These are phyloP conservation scores for Morbakka virulenta DNA, from an alignment of 30 jellyfish, hydroid and myxozoan species.

Conservation along the genomic window DNA sequence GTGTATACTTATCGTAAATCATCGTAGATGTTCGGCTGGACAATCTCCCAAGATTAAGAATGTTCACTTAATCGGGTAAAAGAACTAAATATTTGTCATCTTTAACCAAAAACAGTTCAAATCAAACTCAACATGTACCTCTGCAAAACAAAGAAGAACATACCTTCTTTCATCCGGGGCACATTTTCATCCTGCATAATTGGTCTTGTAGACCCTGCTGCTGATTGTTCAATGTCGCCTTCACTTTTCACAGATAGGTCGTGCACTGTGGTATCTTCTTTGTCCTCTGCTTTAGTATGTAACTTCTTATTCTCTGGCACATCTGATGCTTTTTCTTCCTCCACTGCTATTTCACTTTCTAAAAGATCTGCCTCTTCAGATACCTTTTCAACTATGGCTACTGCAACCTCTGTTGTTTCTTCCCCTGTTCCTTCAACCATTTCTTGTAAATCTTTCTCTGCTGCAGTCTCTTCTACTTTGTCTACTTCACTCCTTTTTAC, in stretches of 20 bases:
- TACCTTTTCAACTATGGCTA: not conserved
- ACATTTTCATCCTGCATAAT: too few relatives aligned
- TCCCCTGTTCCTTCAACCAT: not conserved
- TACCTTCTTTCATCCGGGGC: too few relatives aligned
- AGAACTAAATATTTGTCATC: too few relatives aligned
- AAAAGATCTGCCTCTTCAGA: not conserved
- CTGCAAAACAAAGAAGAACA: too few relatives aligned
- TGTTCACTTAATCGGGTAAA: too few relatives aligned
- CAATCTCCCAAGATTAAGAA: too few relatives aligned
- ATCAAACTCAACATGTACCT: too few relatives aligned
- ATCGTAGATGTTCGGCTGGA: too few relatives aligned
- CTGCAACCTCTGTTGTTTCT: not conserved
- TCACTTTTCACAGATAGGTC: not conserved
- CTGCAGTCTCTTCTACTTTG: too few relatives aligned
- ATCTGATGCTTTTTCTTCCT: not conserved
- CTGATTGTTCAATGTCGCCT: not conserved
- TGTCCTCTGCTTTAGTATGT: not conserved
- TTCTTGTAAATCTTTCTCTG: not conserved
- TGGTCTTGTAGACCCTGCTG: not conserved
- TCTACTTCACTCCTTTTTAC: too few relatives aligned
- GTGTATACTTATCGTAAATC: too few relatives aligned
- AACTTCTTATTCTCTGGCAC: not conserved
- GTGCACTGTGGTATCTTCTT: not conserved
- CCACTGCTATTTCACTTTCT: constrained; percentile 4
- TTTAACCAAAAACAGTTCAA: too few relatives aligned